These are phyloP conservation scores for Caenorhabditis macrosperma DNA, from an alignment of 2,888 invertebrate genomes.

Conservation along the genomic window DNA sequence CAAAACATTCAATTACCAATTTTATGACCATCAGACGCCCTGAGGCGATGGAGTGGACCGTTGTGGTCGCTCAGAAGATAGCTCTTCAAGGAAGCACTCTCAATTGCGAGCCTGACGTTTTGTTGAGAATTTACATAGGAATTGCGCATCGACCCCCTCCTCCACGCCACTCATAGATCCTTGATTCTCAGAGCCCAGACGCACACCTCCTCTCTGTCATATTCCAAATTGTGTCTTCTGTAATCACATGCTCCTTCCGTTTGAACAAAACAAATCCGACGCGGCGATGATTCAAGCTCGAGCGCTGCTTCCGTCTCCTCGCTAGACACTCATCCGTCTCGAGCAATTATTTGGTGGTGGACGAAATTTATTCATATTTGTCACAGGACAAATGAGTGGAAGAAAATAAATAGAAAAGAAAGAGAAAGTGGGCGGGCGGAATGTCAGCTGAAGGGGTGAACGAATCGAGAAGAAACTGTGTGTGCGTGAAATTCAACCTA, in stretches of 20 bases:
- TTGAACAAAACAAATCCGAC: constrained; percentile 34
- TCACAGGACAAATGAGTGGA: constrained; percentile 22
- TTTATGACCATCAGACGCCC: neutral
- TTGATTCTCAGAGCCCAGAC: constrained; percentile 31
- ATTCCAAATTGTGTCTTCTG: constrained; percentile 42
- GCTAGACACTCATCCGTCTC: constrained; percentile 29
- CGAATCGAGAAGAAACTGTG: constrained; percentile 12
- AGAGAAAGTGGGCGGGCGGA: constrained; percentile 14
- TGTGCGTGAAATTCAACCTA: constrained; percentile 49
- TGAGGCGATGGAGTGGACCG: neutral
- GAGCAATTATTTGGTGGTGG: constrained; percentile 36
- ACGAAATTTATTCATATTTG: constrained; percentile 53
- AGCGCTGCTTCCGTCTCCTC: constrained; percentile 13
- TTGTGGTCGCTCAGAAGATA: neutral
- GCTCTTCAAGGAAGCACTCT: constrained; percentile 8
- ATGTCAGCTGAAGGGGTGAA: neutral
- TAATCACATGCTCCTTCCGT: constrained; percentile 48
- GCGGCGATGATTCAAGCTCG: constrained; percentile 25
- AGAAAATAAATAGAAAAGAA: constrained; percentile 28
- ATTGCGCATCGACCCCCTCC: too few relatives aligned
- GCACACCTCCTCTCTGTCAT: constrained; percentile 29
- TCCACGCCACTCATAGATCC: constrained; percentile 14
- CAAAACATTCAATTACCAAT: neutral
- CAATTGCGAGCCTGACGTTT: neutral
- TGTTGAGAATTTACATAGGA: too few relatives aligned